phyloP scores from a whole-genome alignment of 1,140 invertebrate species.

The Anastrepha ludens region DNA sequence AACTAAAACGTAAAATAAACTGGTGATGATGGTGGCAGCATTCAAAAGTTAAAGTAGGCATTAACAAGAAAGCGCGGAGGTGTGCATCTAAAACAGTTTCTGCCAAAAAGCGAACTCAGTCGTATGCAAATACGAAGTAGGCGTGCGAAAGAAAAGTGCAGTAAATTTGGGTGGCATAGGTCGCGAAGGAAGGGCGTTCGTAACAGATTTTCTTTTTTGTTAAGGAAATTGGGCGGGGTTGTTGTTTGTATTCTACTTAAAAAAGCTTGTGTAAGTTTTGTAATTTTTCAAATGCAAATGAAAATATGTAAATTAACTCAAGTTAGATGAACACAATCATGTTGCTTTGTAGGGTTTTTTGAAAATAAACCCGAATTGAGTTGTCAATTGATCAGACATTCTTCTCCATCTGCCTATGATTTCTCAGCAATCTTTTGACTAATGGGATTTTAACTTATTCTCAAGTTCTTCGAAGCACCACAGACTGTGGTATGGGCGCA shows the following conservation, averaged over 20 bases:
- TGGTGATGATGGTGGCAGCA: not conserved
- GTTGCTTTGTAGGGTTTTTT: too few relatives aligned
- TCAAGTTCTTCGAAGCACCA: too few relatives aligned
- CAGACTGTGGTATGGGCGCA: too few relatives aligned
- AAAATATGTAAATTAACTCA: not conserved
- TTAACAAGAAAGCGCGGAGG: not conserved
- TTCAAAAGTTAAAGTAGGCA: conserved; percentile 20
- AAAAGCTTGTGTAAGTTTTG: not conserved
- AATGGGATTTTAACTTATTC: too few relatives aligned
- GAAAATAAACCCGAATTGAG: too few relatives aligned
- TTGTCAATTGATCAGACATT: too few relatives aligned
- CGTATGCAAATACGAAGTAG: not conserved
- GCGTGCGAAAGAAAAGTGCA: conserved; percentile 20
- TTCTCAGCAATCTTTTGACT: too few relatives aligned
- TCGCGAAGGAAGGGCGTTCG: conserved; percentile 23
- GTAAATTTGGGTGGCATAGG: conserved; percentile 24
- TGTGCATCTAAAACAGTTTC: not conserved
- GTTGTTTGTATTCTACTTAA: not conserved
- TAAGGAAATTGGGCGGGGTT: not conserved
- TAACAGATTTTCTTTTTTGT: not conserved
- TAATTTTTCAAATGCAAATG: not conserved
- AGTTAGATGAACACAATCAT: not conserved
- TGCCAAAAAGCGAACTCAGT: not conserved
- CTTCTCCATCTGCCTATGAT: too few relatives aligned
- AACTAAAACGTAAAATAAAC: not conserved